Percentiles rank a stretch among this genome's conserved stretches.
These are phyloP conservation scores for Ophion ellenae DNA, from an alignment of 2,888 invertebrate genomes.

Conservation along the genomic window DNA sequence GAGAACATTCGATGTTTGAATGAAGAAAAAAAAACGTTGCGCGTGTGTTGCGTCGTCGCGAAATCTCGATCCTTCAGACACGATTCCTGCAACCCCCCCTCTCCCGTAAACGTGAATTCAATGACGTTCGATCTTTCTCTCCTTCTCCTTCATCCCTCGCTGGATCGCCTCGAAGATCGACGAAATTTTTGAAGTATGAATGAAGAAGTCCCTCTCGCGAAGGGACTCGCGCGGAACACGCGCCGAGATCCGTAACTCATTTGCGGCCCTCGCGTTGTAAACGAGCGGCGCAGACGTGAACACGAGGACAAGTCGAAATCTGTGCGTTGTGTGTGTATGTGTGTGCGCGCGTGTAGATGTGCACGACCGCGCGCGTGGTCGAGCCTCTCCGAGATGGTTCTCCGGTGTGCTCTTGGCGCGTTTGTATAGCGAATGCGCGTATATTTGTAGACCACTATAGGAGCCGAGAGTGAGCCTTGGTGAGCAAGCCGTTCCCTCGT, in stretches of 20 bases:
- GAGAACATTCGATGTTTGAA: background rate
- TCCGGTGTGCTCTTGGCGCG: background rate
- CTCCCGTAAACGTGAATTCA: background rate
- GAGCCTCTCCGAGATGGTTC: background rate
- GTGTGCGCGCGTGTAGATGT: background rate
- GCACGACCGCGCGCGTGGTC: background rate
- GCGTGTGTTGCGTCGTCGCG: background rate
- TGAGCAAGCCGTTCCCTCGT: conserved; percentile 43
- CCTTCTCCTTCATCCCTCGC: background rate
- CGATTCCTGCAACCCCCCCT: background rate
- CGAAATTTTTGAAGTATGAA: background rate
- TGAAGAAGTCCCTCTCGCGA: background rate
- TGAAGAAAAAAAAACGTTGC: background rate
- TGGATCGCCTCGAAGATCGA: background rate
- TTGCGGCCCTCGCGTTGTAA: background rate
- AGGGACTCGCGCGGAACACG: background rate
- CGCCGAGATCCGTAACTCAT: background rate
- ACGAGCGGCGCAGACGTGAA: background rate
- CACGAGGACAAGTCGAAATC: conserved; percentile 15
- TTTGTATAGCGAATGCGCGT: background rate
- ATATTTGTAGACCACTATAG: conserved; percentile 23
- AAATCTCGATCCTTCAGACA: background rate
- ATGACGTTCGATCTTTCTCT: background rate
- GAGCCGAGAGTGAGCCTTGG: conserved; percentile 28
- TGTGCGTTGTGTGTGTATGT: background rate